phyloP scores from a whole-genome alignment of 2,888 invertebrate species.

The Notodromas monacha region DNA sequence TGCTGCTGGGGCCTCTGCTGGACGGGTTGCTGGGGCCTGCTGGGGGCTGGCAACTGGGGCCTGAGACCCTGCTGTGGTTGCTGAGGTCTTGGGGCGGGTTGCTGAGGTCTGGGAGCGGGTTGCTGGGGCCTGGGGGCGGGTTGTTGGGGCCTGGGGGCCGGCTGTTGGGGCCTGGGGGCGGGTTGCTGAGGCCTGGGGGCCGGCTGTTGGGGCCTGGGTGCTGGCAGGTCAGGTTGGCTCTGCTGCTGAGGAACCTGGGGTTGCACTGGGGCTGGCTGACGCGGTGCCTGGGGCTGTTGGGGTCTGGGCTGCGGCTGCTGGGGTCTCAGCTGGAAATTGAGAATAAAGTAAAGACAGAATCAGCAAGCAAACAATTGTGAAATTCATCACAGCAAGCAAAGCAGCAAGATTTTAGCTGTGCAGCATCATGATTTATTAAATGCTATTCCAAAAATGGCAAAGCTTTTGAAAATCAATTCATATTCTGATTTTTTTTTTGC shows the following conservation, averaged over 20 bases:
- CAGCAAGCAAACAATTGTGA: too few relatives aligned
- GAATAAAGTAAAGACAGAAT: too few relatives aligned
- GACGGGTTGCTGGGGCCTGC: not conserved
- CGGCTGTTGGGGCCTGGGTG: not conserved
- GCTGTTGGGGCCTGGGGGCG: not conserved
- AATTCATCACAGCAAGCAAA: too few relatives aligned
- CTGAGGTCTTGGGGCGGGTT: not conserved
- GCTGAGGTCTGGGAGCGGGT: too few relatives aligned
- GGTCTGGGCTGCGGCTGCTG: slow-evolving; percentile 1
- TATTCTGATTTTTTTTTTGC: too few relatives aligned
- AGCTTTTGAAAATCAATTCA: too few relatives aligned
- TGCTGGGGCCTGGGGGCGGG: not conserved
- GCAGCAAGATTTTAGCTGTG: too few relatives aligned
- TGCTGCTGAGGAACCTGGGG: not conserved
- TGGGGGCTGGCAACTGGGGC: not conserved
- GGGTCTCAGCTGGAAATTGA: slow-evolving; percentile 1
- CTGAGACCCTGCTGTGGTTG: not conserved
- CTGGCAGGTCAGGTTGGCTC: not conserved
- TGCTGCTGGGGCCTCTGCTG: not conserved
- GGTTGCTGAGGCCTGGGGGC: not conserved
- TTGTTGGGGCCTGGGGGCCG: not conserved
- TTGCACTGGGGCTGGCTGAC: not conserved
- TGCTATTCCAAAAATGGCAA: too few relatives aligned
- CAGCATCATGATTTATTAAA: too few relatives aligned
- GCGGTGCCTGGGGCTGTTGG: slow-evolving; percentile 1